Base-by-base conservation (phyloP, 2,113 vertebrate genomes). In the Eulacestoma nigropectus region DNA sequence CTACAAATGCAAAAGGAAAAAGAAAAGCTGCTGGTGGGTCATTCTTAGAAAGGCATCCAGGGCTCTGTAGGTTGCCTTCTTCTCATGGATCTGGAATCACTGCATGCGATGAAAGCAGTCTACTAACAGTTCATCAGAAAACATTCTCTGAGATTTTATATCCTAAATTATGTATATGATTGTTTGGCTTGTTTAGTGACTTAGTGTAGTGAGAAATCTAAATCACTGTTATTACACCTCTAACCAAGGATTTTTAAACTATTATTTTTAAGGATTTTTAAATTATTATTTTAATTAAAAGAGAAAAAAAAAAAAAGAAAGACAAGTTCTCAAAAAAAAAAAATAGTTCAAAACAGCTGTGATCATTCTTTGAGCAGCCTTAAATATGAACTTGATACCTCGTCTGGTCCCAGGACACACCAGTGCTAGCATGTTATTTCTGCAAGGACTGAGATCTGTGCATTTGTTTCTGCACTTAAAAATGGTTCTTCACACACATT, bases 401-500 rank as follows among this genome's bases (percentile, higher is more conserved):
- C 68, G 74, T 67, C 72, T 87, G 35, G 59, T 84, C 46, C 70
- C 63, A 56, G n/a, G 47, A 75, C 65, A 67, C 72, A 91, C 37
- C 35, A 60, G 82, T 63, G 90, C 62, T 63, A 89, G 39, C 41
- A 55, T 30, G 63, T 85, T 90, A 62, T n/a, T 88, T 92, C 72
- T 94, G 63, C 72, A 90, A 80, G 33, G 55, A 80, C 59, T 37
- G 47, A 86, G 35, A 74, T 21, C 33, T 63, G 8, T 37, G 70
- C 82, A 85, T 81, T 52, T 7, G 12, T 83, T 94, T 65, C 87
- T 86, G 42, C 3, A 3, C 47, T 62, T 91, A 75, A 70, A 93
- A 93, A 92, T 62, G 30, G 33, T 68, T 90, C 82, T 96, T 96
- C 70, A 90, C 67, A 83, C 56, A 47, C 17, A 93, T 94, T 92